Conservation (phyloP, 2,888 invertebrate genomes). For the Hybos culiciformis region DNA sequence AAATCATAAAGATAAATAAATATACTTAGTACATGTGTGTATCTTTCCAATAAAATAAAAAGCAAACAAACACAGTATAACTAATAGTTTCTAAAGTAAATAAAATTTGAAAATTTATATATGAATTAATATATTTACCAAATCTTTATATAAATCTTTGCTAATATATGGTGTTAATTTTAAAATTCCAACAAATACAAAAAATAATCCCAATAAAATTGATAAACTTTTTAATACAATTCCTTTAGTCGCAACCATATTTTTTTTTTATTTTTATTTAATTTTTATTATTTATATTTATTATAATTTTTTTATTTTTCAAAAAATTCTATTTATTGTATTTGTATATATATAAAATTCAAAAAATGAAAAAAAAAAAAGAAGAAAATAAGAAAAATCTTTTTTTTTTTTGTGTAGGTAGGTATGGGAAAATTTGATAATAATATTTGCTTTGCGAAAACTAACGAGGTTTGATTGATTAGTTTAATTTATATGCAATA, state of each 20-base stretch:
- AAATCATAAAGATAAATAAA: too few relatives aligned
- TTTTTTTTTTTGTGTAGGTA: too few relatives aligned
- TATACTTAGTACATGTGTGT: too few relatives aligned
- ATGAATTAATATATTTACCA: constrained; percentile 51
- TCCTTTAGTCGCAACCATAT: constrained; percentile 36
- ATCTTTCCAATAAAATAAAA: too few relatives aligned
- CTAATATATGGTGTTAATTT: constrained; percentile 85
- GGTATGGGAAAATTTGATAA: too few relatives aligned
- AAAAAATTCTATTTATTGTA: background rate
- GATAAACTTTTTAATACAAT: constrained; percentile 85
- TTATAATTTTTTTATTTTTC: background rate
- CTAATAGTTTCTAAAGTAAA: background rate
- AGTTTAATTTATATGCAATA: too few relatives aligned
- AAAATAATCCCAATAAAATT: constrained; percentile 81
- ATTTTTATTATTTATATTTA: constrained; percentile 18
- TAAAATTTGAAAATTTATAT: background rate
- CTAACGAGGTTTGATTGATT: too few relatives aligned
- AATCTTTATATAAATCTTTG: constrained; percentile 89
- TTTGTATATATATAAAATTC: too few relatives aligned
- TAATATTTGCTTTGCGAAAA: too few relatives aligned
- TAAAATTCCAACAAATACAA: constrained; percentile 86
- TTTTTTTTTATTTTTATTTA: constrained; percentile 17
- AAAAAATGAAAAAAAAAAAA: too few relatives aligned
- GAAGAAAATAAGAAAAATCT: too few relatives aligned
- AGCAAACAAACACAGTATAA: too few relatives aligned